These are phyloP conservation scores for Saimiri boliviensis DNA, from an alignment of 2,113 vertebrate species.

Conservation along the genomic window DNA sequence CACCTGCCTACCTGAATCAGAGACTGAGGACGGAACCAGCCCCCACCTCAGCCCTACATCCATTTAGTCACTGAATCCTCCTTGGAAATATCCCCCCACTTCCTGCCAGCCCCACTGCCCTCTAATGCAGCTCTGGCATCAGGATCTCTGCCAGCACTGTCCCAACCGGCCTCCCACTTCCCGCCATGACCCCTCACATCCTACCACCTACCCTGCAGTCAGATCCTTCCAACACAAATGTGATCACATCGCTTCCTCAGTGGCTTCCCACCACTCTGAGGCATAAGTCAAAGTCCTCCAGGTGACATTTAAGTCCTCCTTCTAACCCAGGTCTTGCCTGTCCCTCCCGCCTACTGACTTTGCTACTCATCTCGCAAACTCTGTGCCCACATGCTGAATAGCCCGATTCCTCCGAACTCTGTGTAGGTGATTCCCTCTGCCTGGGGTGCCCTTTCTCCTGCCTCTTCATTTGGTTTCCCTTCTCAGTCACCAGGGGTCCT, in stretches of 20 bases:
- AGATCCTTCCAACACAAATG: background rate
- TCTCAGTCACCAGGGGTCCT: background rate
- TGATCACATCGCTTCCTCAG: background rate
- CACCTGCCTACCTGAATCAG: background rate
- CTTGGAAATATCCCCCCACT: background rate
- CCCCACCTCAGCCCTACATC: background rate
- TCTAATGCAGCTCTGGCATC: background rate
- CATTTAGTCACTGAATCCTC: background rate
- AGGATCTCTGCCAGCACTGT: background rate
- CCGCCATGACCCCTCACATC: background rate
- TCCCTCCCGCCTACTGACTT: background rate
- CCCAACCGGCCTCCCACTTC: background rate
- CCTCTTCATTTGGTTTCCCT: background rate
- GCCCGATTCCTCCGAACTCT: background rate
- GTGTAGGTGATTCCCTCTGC: background rate
- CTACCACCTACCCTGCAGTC: background rate
- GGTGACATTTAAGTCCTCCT: background rate
- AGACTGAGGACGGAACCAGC: background rate
- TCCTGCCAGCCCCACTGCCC: background rate
- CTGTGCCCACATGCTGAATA: background rate
- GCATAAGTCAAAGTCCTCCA: background rate
- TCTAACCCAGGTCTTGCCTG: background rate
- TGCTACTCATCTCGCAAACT: background rate
- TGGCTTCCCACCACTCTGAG: background rate
- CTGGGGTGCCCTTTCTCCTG: background rate